Evolutionary conservation across 2,888 invertebrate genomes (phyloP).

Genomic region (Ceratothoa steindachneri): DNA sequence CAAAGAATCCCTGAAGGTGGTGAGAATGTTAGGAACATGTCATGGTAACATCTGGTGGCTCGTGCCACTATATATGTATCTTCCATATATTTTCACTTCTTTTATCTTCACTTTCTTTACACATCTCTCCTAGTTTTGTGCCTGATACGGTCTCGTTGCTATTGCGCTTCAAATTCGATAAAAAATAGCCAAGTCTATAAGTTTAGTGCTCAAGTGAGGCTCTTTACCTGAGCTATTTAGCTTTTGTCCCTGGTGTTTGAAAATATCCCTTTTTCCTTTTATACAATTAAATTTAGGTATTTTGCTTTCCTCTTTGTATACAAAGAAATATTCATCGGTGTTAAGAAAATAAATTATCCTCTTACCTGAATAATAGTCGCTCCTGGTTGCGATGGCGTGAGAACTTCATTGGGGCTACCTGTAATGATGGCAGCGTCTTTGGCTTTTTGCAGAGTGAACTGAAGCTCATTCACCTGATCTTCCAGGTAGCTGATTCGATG

Average conservation of each 20-base stretch:
- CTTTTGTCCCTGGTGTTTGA: neutral
- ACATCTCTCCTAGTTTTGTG: too few species aligned
- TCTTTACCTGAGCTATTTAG: too few species aligned
- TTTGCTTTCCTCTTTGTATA: neutral
- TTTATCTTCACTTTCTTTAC: too few species aligned
- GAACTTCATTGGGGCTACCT: conserved; percentile 51
- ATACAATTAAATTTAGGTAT: neutral
- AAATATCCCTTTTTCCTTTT: neutral
- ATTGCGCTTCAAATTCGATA: too few species aligned
- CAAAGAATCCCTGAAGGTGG: too few species aligned
- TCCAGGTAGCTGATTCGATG: conserved; percentile 85
- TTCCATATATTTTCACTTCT: too few species aligned
- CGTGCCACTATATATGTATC: too few species aligned
- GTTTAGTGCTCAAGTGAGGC: too few species aligned
- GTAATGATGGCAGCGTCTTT: conserved; percentile 64
- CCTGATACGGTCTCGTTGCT: too few species aligned
- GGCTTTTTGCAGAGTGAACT: conserved; percentile 24
- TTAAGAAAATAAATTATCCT: neutral
- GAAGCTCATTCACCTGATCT: conserved; percentile 60
- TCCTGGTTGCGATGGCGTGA: conserved; percentile 32
- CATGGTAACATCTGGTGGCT: too few species aligned
- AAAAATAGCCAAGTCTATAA: too few species aligned
- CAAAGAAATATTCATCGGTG: neutral
- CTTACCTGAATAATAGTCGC: conserved; percentile 46
- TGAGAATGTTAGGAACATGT: too few species aligned